Base-by-base conservation (phyloP, 2,797 vertebrate genomes). In the Anniella stebbinsi region DNA sequence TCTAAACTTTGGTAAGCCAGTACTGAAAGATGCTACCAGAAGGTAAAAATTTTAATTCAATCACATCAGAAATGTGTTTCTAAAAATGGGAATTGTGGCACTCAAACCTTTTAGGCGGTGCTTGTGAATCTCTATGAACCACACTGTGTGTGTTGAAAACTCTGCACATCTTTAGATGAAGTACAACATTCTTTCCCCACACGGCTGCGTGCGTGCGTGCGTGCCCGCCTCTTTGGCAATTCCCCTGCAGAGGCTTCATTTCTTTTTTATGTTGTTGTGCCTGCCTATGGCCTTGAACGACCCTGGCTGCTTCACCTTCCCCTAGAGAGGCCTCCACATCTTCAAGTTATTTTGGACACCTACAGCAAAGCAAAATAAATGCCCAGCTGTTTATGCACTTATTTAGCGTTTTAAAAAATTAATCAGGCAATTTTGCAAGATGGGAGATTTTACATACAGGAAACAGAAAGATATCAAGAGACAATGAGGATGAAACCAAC, bases 21-120 rank as follows among this genome's bases (percentile, higher is more conserved):
- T 60, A 12, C 11, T 88, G 36, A 17, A 72, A 54, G 23, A 48
- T 72, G 23, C 17, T 60, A 10, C 15, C 13, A 63, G 41, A 80
- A 60, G 78, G 7, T 21, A 77, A 41, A 23, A 63, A 63, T 36
- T 33, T 86, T 57, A 28, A 60, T 48, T 86, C 5, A 48, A 8
- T 80, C 76, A 86, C 2, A 9, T 69, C 15, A 92, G 45, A 88
- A 91, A 84, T 51, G 0, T 72, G n/a, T 84, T 89, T 90, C 48
- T 28, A 72, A 33, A 70, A 1, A 45, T 66, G 12, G 10, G 4
- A 21, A 33, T 36, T 48, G 28, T 69, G 60, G 38, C 18, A 12
- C 18, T 57, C 18, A 66, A 41, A 48, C 41, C 48, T 5, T 6
- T 78, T 69, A 69, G 45, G n/a, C 48, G 30, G 9, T 86, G 45